Evolutionary conservation across 2,113 vertebrate species (phyloP).

Genomic region (Onychostruthus taczanowskii): DNA sequence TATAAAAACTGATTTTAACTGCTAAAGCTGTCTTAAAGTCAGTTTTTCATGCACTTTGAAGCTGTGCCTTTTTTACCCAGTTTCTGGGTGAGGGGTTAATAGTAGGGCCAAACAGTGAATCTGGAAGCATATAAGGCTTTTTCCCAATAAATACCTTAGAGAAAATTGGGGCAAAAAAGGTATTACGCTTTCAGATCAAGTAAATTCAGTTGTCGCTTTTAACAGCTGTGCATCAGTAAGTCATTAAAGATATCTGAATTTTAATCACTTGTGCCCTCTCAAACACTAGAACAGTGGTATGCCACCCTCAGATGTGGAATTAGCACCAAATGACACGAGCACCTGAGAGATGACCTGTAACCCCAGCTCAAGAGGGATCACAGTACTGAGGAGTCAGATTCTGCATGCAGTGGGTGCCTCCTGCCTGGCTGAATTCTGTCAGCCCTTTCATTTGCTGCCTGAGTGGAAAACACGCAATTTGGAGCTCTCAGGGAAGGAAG

Average conservation of each 20-base stretch:
- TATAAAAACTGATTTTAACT: background rate
- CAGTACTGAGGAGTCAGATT: background rate
- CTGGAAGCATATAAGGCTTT: background rate
- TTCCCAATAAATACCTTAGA: background rate
- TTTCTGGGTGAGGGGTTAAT: background rate
- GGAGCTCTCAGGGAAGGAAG: background rate
- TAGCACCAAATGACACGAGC: background rate
- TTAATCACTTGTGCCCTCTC: background rate
- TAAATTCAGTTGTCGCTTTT: background rate
- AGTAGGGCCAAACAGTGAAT: background rate
- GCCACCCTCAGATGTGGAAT: background rate
- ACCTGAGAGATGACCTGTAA: background rate
- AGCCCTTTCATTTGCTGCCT: background rate
- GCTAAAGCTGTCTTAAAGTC: background rate
- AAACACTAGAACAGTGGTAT: background rate
- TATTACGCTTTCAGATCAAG: background rate
- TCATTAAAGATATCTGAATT: background rate
- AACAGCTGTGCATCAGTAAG: background rate
- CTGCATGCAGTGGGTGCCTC: background rate
- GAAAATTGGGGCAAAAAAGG: background rate
- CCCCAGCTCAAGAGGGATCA: background rate
- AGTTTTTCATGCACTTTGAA: conserved; percentile 3
- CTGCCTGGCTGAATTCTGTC: background rate
- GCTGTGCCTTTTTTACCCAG: accelerated
- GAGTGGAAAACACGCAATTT: background rate